Conservation (phyloP, 2,888 invertebrate genomes). For the Dynastes tityus region DNA sequence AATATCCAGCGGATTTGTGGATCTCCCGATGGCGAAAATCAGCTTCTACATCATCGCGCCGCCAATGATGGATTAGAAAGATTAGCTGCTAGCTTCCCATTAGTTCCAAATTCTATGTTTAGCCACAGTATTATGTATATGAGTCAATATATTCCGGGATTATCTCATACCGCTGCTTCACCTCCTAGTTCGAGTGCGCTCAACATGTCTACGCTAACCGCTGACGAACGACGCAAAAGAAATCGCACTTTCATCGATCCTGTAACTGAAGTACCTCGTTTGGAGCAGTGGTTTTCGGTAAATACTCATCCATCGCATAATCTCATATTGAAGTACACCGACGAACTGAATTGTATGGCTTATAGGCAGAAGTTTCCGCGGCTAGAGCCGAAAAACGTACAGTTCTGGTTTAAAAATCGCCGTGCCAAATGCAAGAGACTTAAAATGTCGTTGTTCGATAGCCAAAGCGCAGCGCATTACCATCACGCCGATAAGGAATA, state of each 20-base stretch:
- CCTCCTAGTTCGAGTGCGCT: conserved; percentile 76
- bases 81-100: conserved; percentile 77
- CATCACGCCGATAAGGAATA: conserved; percentile 76
- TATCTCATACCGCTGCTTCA: conserved; percentile 70
- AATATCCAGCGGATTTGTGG: conserved; percentile 63
- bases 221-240: conserved; percentile 93
- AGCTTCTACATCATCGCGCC: conserved; percentile 62
- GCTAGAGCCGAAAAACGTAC: conserved; percentile 99
- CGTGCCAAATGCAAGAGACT: conserved; percentile 98
- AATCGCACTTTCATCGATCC: conserved; percentile 99
- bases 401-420: conserved; percentile 99
- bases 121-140: conserved; percentile 93
- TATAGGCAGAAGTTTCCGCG: conserved; percentile 98
- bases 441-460: conserved; percentile 91
- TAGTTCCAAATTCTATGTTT: conserved; percentile 91
- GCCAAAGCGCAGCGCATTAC: conserved; percentile 78
- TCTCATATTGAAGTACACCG: conserved; percentile 97
- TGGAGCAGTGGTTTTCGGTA: conserved; percentile 96
- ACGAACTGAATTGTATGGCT: conserved; percentile 96
- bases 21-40: conserved; percentile 65
- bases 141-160: conserved; percentile 87
- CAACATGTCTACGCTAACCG: conserved; percentile 75
- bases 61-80: conserved; percentile 68
- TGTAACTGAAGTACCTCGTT: conserved; percentile 95
- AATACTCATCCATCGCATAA: conserved; percentile 99